Base-by-base conservation (phyloP, 2,888 invertebrate genomes). In the Charanyca ferruginea region DNA sequence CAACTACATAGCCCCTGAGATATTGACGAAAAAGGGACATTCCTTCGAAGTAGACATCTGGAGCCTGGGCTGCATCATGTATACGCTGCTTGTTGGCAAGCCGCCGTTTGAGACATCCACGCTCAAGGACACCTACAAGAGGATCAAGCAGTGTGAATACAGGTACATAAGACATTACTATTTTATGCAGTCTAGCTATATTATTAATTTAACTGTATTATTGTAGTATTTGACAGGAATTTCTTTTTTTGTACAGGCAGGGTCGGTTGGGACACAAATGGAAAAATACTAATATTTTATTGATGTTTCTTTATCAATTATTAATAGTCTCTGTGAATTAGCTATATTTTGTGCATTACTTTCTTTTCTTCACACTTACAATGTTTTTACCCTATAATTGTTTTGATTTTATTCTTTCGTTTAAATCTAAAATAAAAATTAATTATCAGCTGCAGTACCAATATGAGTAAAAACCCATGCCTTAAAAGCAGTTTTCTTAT, bases 1-100 rank as follows among this genome's bases (percentile, higher is more conserved):
- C 1, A 99, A 99, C 94, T 99, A 99, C 91, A 99, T 99, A 83
- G 99, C 99, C 0, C 99, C 99, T 0, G 99, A 99, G 94, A 99
- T 99, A 85, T 95, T 99, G 83, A 98, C 97, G 52, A 99, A 99
- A 93, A 98, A 98, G 89, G 99, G 99, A 0, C 99, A 99, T 93
- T 99, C 99, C 45, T 99, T 98, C 90, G 99, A 99, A 96, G 99
- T 99, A 9, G 99, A 99, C 93, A 97, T 99, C 76, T 99, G 99
- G 99, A 99, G 99, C 35, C 97, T 99, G 87, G 99, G 99, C n/a
- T 99, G 99, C 93, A 99, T 99, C 83, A 97, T 99, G 98, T 99
- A 99, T 93, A 99, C 99, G 0, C 94, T 99, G 79, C 96, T 99
- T 7, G 98, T 99, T 59, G 99, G 99, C 18, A 98, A 98, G 86